Evolutionary conservation across 1,140 invertebrate species (phyloP), one percentile per base, ranked within the genome.

Genomic region (Drosophila ironensis): DNA sequence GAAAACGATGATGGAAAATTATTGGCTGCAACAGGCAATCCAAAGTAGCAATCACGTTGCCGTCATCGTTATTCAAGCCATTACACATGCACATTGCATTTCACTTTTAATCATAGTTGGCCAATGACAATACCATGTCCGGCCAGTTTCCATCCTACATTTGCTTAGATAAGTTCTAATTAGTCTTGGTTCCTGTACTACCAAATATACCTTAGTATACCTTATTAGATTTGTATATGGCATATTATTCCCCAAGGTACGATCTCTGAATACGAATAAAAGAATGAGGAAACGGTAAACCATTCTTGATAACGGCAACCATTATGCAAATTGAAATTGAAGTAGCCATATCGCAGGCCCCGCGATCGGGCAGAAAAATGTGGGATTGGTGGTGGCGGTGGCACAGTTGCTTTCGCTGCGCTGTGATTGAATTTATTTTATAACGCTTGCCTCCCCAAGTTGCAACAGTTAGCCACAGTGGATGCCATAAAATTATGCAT

Each of bases 241-340:
- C 2, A 27, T 27, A 11, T 30, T 37, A 16, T 16, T 16, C 14
- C 30, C 16, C 7, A 5, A 8, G 16, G 33, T 16, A 7, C 8
- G 33, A 37, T 8, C 14, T 37, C 6, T 16, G 12, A 37, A 37
- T 14, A 17, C 33, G 8, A 37, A 14, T 40, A 12, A 28, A 25
- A 68, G 52, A 69, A 56, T 47, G 50, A 80, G 77, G 78, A 84
- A 81, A 84, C 81, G 56, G 54, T 67, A 71, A 46, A 52, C 57
- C 61, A 86, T 84, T 84, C 73, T 86, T 78, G 74, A 86, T 76
- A 84, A 86, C 74, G 70, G 78, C 68, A 77, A 78, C 80, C 69
- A 72, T 84, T 84, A 84, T 84, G 80, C 64, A 84, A 84, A 84
- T 84, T 71, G 66, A 60, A 74, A 68, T 80, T 66, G 80, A 68